Evolutionary conservation across 1,140 invertebrate species (phyloP), one percentile per base, ranked within the genome.

Genomic region (Bathynomus jamesi): DNA sequence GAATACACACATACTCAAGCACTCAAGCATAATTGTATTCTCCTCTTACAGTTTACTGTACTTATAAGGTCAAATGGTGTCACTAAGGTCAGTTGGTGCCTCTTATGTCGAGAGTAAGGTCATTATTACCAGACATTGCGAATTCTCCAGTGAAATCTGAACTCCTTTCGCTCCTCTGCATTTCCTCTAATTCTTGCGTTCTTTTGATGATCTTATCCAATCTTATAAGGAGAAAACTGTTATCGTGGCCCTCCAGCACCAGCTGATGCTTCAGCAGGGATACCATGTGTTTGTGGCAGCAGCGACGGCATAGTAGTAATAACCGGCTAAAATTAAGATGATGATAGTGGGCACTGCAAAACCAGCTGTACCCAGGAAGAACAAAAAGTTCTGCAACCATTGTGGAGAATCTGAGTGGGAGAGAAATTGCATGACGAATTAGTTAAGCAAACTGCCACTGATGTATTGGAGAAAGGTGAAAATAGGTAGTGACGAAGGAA

Each of bases 191-290:
- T 25, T 75, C 74, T 10, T 76, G 28, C 76, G 90, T 89, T 74
- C 90, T 88, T 77, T 89, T 88, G 73, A 91, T 90, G 78, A 92
- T 90, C 69, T 89, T 88, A 78, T 90, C 90, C 11, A 95, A 83
- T 78, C 91, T 83, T 78, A 91, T 89, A 62, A 95, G 81, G 72
- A 95, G 83, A 81, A 93, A 95, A 81, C 94, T 91, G 81, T 94
- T 95, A 80, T 95, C 93, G 76, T 93, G 91, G 0, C 92, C 92
- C 81, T 94, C 92, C 0, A 94, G 80, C 28, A 93, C 88, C 32
- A 96, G 80, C 78, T 95, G 91, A 79, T 92, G 91, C 78, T 91
- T 93, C n/a, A 95, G 80, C 11, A 94, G 89, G 2, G 86, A 82
- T 2, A 94, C 90, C 90, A 94, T 92, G 78, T 93, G 90, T 77